Evolutionary conservation across 1,140 invertebrate genomes (phyloP), one percentile per base, ranked within the genome.

Genomic region (Zaprionus vittiger): DNA sequence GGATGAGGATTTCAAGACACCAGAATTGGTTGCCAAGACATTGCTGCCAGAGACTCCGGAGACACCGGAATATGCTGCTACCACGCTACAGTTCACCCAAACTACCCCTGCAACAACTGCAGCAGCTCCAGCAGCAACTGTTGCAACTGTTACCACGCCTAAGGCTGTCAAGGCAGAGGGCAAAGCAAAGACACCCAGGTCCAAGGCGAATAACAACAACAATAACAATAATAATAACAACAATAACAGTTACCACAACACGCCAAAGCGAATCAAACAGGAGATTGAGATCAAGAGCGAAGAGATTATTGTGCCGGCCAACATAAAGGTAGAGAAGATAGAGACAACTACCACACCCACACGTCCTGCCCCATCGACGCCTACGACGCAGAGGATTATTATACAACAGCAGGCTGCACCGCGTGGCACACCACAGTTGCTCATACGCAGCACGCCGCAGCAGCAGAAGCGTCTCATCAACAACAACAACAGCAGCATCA

Each of bases 281-380:
- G 91, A 92, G 56, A 92, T 92, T 37, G 89, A 92, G 65, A 92
- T 92, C 59, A 92, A 92, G 81, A 92, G 91, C 56, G 91, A 92
- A 49, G 91, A 92, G 56, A 92, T 92, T 22, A 83, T 92, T 54
- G 87, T 92, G 41, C 91, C 91, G 12, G 86, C 91, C 14, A 92
- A 70, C 41, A 92, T 92, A 6, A 92, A 92, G 62, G 57, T 92
- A 22, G 91, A 92, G 22, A 92, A 92, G 70, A 86, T 92, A 15
- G 91, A 92, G 12, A 37, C 31, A 34, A 34, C 31, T 3, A 4
- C 72, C 2, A 69, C 69, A 37, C 68, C 69, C 31, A 62, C 22
- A 15, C 60, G 34, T 6, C 11, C 14, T 34, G 0, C 69, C 14
- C 9, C 65, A 1, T 44, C 72, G 5, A 44, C 78, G 20, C 59